A percentile compares a stretch with the other conserved stretches of the same genome.
phyloP scores from a whole-genome alignment of 2,113 vertebrate species.

The Microcebus griseorufus region DNA sequence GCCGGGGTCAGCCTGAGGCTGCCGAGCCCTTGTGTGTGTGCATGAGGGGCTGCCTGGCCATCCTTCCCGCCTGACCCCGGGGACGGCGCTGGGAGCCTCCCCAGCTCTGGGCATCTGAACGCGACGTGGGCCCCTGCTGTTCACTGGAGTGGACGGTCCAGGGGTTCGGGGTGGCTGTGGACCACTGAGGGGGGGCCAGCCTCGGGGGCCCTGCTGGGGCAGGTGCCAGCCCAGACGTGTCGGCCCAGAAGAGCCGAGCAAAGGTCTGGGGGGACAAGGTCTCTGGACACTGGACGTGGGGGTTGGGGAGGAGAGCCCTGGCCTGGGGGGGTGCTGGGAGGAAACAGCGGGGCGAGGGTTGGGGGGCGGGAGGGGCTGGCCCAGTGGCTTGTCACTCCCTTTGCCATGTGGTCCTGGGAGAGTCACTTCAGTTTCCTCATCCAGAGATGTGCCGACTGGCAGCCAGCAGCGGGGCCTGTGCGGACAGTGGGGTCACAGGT shows the following conservation, averaged over 20 bases:
- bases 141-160: constrained; percentile 77
- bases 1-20: no score
- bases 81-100: no score
- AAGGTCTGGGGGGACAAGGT: not conserved
- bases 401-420: accelerated
- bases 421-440: not conserved
- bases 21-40: constrained; percentile 66
- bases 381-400: no score
- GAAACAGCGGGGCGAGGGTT: no score
- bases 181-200: no score
- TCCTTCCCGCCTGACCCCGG: not conserved
- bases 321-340: no score
- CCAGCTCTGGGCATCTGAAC: constrained; percentile 46
- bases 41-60: no score
- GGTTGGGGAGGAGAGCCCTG: not conserved
- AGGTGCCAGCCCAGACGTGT: accelerated
- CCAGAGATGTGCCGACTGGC: not conserved
- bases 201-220: no score
- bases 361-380: not conserved
- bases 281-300: not conserved
- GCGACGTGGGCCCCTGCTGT: constrained; percentile 68
- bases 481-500: not conserved
- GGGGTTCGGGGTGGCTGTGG: not conserved
- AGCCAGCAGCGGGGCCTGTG: not conserved
- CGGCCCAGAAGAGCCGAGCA: accelerated